Evolutionary conservation across 2,888 invertebrate genomes (phyloP).

Genomic region (Spilarctia lutea): DNA sequence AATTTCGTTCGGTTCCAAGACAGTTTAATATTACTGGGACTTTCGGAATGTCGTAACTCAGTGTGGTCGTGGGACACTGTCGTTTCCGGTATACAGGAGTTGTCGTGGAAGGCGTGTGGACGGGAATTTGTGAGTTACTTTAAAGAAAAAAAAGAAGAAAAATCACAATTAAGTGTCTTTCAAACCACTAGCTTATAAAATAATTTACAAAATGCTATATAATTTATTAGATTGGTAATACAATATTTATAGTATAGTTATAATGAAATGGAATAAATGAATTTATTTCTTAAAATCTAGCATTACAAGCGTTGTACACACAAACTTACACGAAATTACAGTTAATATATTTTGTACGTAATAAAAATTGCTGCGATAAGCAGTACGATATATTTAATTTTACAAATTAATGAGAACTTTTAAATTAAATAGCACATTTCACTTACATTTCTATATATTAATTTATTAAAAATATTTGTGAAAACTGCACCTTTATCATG

Average conservation of each 20-base stretch:
- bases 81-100: no score
- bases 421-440: conserved; percentile 21
- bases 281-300: not conserved
- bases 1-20: no score
- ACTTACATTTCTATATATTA: conserved; percentile 8
- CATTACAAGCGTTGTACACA: not conserved
- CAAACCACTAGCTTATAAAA: not conserved
- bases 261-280: conserved; percentile 9
- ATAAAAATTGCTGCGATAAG: conserved; percentile 33
- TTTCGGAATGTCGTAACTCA: no score
- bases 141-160: not conserved
- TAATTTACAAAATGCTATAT: not conserved
- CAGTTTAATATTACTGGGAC: no score
- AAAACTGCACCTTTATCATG: conserved; percentile 6
- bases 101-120: no score
- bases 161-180: not conserved
- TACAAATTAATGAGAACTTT: conserved; percentile 27
- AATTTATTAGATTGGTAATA: conserved; percentile 5
- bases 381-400: conserved; percentile 31
- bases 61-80: no score
- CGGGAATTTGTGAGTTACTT: not conserved
- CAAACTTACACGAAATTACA: conserved; percentile 2
- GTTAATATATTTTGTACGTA: conserved; percentile 43
- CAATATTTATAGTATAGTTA: not conserved
- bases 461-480: conserved; percentile 2